Conservation (phyloP, 2,888 invertebrate genomes). For the Laspeyria flexula region DNA sequence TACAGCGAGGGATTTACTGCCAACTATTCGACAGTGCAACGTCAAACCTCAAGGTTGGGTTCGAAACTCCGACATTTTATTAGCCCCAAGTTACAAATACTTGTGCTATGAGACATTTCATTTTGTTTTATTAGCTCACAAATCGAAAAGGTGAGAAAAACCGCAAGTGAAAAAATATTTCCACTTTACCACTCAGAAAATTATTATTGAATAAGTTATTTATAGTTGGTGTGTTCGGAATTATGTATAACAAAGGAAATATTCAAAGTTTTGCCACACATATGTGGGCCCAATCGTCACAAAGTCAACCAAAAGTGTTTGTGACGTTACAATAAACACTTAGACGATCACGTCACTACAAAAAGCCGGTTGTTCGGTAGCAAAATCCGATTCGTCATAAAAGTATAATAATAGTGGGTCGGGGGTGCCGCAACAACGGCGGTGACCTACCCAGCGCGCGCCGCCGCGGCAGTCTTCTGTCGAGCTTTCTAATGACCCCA, state of each 20-base stretch:
- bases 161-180: not conserved
- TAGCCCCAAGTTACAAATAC: slow-evolving; percentile 25
- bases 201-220: slow-evolving; percentile 8
- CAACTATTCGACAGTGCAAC: slow-evolving; percentile 51
- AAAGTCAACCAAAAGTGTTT: slow-evolving; percentile 25
- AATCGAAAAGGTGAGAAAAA: slow-evolving; percentile 1
- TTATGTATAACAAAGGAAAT: slow-evolving; percentile 8
- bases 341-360: slow-evolving; percentile 62
- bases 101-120: slow-evolving; percentile 15
- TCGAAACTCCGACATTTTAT: slow-evolving; percentile 46
- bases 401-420: slow-evolving; percentile 85
- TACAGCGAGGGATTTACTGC: slow-evolving; percentile 53
- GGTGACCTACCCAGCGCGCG: slow-evolving; percentile 80
- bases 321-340: slow-evolving; percentile 54
- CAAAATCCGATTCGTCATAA: slow-evolving; percentile 85
- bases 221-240: slow-evolving; percentile 1
- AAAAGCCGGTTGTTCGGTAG: slow-evolving; percentile 71
- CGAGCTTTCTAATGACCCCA: slow-evolving; percentile 85
- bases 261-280: slow-evolving; percentile 11
- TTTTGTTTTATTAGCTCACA: slow-evolving; percentile 6
- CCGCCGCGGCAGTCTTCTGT: slow-evolving; percentile 84
- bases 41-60: slow-evolving; percentile 50
- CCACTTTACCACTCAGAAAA: slow-evolving; percentile 3
- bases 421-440: slow-evolving; percentile 82
- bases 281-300: slow-evolving; percentile 13